Evolutionary conservation across 2,888 invertebrate species (phyloP).

Genomic region (Lithophane leautieri): DNA sequence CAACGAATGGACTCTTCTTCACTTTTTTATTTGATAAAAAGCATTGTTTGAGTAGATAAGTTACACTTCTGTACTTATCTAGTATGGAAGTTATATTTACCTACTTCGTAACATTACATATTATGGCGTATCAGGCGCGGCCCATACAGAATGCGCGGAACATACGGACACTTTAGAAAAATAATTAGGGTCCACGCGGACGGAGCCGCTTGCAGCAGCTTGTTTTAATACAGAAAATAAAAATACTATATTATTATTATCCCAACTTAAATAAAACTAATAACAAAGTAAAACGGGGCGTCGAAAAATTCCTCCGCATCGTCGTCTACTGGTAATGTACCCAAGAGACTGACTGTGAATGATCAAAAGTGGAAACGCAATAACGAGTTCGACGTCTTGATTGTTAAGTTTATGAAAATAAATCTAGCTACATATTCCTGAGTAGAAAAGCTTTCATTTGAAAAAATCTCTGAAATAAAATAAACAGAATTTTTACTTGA

Average conservation of each 20-base stretch:
- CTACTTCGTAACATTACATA: neutral
- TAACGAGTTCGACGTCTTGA: neutral
- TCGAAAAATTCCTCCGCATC: neutral
- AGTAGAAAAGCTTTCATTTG: too few species aligned
- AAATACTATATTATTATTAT: too few species aligned
- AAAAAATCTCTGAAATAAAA: neutral
- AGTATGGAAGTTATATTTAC: neutral
- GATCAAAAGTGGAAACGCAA: neutral
- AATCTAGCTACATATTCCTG: neutral
- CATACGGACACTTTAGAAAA: too few species aligned
- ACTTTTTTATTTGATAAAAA: slow-evolving; percentile 12
- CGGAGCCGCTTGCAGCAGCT: too few species aligned
- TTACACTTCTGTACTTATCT: neutral
- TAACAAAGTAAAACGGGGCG: neutral
- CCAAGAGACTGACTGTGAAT: neutral
- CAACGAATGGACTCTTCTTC: neutral
- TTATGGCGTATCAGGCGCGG: neutral
- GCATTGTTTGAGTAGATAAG: neutral
- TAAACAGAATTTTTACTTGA: neutral
- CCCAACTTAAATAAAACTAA: neutral
- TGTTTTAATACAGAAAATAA: too few species aligned
- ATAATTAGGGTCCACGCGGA: too few species aligned
- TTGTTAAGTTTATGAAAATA: neutral
- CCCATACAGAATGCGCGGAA: neutral
- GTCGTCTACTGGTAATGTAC: neutral